Evolutionary conservation across 2,113 vertebrate species (phyloP).

Genomic region (Anthoscopus minutus): DNA sequence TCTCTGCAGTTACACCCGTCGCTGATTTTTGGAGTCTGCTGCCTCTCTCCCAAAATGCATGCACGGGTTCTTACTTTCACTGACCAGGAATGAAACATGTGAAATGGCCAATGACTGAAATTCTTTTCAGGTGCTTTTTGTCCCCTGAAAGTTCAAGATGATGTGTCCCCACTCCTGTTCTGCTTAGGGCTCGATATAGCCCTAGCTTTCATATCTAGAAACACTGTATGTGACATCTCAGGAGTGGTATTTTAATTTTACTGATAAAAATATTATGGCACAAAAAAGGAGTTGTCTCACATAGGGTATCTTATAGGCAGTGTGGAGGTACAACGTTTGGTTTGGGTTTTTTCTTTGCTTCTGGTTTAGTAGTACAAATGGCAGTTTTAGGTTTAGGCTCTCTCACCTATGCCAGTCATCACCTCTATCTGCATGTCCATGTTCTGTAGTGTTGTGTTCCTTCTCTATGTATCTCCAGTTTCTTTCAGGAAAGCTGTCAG

Average conservation of each 20-base stretch:
- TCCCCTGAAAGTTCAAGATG: neutral
- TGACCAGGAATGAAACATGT: neutral
- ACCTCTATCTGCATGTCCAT: neutral
- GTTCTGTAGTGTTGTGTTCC: neutral
- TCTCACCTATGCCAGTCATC: neutral
- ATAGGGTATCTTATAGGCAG: neutral
- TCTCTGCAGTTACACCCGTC: neutral
- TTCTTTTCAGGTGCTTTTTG: neutral
- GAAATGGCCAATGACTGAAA: neutral
- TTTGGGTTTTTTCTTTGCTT: neutral
- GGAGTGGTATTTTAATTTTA: neutral
- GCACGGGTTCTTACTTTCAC: neutral
- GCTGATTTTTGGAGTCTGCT: neutral
- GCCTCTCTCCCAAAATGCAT: rapidly evolving
- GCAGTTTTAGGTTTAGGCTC: neutral
- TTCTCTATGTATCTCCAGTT: neutral
- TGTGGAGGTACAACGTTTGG: neutral
- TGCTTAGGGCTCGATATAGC: neutral
- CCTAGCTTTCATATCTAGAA: neutral
- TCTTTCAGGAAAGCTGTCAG: neutral
- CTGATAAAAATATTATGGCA: neutral
- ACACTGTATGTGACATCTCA: neutral
- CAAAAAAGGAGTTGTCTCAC: neutral
- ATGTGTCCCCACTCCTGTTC: neutral
- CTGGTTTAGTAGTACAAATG: neutral